These are phyloP conservation scores for Metopolophium dirhodum DNA, from an alignment of 1,140 invertebrate species.

Conservation along the genomic window DNA sequence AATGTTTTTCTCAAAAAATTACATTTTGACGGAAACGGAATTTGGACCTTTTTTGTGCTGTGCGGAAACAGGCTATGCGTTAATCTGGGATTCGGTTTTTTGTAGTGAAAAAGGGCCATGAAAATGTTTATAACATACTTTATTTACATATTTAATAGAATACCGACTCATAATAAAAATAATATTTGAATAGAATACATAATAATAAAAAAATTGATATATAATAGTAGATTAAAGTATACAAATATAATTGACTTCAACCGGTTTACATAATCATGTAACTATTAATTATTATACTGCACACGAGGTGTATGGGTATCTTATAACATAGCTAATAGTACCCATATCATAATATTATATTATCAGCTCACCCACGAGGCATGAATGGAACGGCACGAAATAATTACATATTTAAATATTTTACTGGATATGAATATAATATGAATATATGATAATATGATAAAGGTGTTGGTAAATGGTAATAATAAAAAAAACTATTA, in stretches of 20 bases:
- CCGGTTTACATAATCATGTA: background rate
- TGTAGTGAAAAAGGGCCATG: background rate
- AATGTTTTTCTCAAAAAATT: no score
- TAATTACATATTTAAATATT: conserved; percentile 1
- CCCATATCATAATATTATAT: background rate
- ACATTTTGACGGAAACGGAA: no score
- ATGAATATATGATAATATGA: no score
- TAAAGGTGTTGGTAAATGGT: background rate
- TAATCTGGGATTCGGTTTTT: no score
- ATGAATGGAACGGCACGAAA: background rate
- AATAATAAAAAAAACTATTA: background rate
- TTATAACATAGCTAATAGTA: background rate
- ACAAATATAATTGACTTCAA: background rate
- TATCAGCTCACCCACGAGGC: background rate
- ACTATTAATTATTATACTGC: background rate
- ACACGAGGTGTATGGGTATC: background rate
- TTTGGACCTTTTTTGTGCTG: no score
- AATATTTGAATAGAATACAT: background rate
- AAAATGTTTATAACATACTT: background rate
- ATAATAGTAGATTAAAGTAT: background rate
- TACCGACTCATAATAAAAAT: background rate
- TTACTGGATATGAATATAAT: background rate
- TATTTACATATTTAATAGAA: background rate
- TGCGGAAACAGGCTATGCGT: no score
- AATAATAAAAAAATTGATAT: background rate